Evolutionary conservation across 2,888 invertebrate genomes (phyloP), one percentile per base, ranked within the genome.

Genomic region (Melangyna quadrimaculata): DNA sequence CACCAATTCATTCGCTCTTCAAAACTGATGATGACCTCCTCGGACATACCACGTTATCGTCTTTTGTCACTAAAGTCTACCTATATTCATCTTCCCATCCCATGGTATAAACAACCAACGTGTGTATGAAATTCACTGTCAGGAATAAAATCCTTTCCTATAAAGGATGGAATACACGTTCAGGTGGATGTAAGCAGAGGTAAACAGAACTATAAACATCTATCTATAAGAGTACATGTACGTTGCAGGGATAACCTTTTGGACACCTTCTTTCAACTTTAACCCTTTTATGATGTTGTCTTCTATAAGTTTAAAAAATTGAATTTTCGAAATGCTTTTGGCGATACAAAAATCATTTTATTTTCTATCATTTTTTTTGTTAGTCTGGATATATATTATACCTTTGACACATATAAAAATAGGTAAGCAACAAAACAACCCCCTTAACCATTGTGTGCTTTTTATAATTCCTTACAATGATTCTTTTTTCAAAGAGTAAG

Each of bases 61-160:
- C 69, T 61, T 69, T 72, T 82, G 77, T 82, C 78, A 78, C 72
- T 78, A 53, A 72, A 69, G 72, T 73, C 72, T 69, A 78, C 67
- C 72, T 19, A 19, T n/a, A n/a, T n/a, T n/a, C n/a, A n/a, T n/a
- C n/a, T n/a, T n/a, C n/a, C 17, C 57, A 22, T 7, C 10, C 53
- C n/a, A 57, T 12, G 7, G 35, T 19, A 14, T 35, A 67, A 70
- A 69, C n/a, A n/a, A n/a, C n/a, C n/a, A n/a, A 72, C 77, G 57
- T 63, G 78, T 51, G 72, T 77, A 67, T 81, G 59, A 71, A 65
- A 63, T 70, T 35, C 43, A 22, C 35, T 67, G 65, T 53, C 59
- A 55, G 65, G 37, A 51, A 37, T 19, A 53, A 69, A 61, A 35
- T 35, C 27, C 61, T 14, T 40, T 55, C 22, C 40, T n/a, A n/a